Evolutionary conservation across 2,113 vertebrate genomes (phyloP), one percentile per base, ranked within the genome.

Genomic region (Gambusia affinis): DNA sequence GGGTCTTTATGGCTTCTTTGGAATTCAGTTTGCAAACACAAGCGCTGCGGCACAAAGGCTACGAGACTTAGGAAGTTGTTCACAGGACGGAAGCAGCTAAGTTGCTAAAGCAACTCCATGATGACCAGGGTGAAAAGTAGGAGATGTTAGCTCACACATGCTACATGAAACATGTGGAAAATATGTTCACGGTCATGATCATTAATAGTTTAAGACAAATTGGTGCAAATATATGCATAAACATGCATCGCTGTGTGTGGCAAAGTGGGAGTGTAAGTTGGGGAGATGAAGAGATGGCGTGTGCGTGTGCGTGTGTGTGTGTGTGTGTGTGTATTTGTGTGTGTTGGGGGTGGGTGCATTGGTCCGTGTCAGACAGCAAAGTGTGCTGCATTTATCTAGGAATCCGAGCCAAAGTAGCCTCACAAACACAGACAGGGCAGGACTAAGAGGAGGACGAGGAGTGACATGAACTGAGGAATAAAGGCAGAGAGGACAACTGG

Each of bases 341-440:
- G 79, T 79, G 65, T 79, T 80, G 89, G 88, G 92, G 91, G 92
- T 90, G 90, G 89, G 92, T 89, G 89, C 89, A 92, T 85, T 77
- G 72, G 89, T 90, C 89, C 82, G 75, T 94, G 91, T 93, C 90
- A 92, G 92, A 93, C 87, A 92, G 89, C 90, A 92, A 94, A 93
- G 92, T 91, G 91, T 91, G 91, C 88, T 47, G 76, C 85, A 92
- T 90, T 92, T 93, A 94, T 95, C 91, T 93, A 91, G 91, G 93
- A 94, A 94, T 95, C 92, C 88, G 88, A 94, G 92, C 84, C 89
- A 93, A 93, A 92, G 89, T 82, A 90, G 85, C 85, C 85, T 90
- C 84, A 88, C 88, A 80, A 83, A 81, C 80, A 91, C 72, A 87
- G 77, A 79, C 76, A 39, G 28, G 76, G 69, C 78, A 73, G 77